Evolutionary conservation across 2,113 vertebrate species (phyloP).

Genomic region (Corythoichthys intestinalis): DNA sequence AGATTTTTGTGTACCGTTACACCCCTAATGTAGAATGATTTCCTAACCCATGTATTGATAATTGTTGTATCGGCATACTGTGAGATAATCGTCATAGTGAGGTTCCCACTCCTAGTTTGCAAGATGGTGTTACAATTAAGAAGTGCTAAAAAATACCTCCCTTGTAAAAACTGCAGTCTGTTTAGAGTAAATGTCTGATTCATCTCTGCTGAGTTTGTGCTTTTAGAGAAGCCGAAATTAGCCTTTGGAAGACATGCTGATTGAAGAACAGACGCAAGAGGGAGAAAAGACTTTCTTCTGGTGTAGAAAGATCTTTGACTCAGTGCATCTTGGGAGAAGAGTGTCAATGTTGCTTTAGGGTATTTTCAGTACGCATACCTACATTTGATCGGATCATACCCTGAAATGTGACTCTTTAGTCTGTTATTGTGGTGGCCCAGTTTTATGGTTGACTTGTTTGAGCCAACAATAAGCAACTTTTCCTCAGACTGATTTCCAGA

Average conservation of each 20-base stretch:
- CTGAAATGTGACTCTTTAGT: slow-evolving; percentile 62
- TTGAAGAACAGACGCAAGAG: slow-evolving; percentile 12
- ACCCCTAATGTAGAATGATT: too few species aligned
- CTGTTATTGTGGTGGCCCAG: slow-evolving; percentile 49
- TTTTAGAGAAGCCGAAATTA: slow-evolving; percentile 26
- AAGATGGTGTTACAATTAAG: slow-evolving; percentile 17
- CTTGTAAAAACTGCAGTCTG: slow-evolving; percentile 5
- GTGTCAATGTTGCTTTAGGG: slow-evolving; percentile 52
- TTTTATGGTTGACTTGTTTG: slow-evolving; percentile 50
- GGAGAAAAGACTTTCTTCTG: slow-evolving; percentile 13
- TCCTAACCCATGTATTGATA: too few species aligned
- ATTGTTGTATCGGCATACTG: too few species aligned
- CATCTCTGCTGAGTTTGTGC: slow-evolving; percentile 15
- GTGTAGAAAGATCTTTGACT: slow-evolving; percentile 46
- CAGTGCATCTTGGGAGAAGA: slow-evolving; percentile 23
- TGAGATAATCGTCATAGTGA: too few species aligned
- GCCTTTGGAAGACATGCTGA: slow-evolving; percentile 9
- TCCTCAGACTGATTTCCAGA: slow-evolving; percentile 45
- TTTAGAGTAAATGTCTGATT: slow-evolving; percentile 22
- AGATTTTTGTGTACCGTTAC: too few species aligned
- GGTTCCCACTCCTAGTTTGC: slow-evolving; percentile 25
- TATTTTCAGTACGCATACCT: slow-evolving; percentile 61
- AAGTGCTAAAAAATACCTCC: slow-evolving; percentile 1
- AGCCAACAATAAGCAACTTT: slow-evolving; percentile 55
- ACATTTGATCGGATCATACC: slow-evolving; percentile 59